Conservation (phyloP, 2,888 invertebrate species). For the Bruchidius siliquastri region DNA sequence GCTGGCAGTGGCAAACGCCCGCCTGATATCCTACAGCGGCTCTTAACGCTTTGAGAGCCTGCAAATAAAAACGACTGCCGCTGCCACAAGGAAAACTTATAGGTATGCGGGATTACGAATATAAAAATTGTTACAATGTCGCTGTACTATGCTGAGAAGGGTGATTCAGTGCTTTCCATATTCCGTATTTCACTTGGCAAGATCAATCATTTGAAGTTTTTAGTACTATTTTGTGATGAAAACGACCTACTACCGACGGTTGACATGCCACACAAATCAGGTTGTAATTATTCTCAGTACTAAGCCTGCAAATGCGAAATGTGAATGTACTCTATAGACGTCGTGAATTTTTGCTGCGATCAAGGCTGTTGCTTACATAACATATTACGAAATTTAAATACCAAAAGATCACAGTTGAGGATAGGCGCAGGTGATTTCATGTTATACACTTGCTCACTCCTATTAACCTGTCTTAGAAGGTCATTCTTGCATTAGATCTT, state of each 20-base stretch:
- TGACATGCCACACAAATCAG: neutral
- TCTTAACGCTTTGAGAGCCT: neutral
- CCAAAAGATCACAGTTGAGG: neutral
- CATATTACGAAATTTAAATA: neutral
- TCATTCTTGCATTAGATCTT: neutral
- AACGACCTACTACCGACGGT: neutral
- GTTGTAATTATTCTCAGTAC: neutral
- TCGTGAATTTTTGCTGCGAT: neutral
- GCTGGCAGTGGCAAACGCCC: neutral
- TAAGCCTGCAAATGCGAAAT: neutral
- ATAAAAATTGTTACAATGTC: neutral
- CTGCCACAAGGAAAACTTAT: neutral
- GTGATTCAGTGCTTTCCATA: no score
- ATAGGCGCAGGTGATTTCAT: neutral
- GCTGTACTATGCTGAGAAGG: neutral
- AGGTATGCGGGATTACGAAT: neutral
- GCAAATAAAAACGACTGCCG: neutral
- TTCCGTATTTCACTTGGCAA: no score
- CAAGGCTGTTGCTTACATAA: neutral
- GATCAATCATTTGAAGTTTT: no score
- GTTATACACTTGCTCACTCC: neutral
- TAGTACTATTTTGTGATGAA: no score
- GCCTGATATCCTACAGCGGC: neutral
- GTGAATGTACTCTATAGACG: neutral
- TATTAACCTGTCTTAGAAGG: neutral